These are phyloP conservation scores for Parazoanthus atlanticus DNA, from an alignment of 92 coral and sea anemone genomes.

Conservation along the genomic window DNA sequence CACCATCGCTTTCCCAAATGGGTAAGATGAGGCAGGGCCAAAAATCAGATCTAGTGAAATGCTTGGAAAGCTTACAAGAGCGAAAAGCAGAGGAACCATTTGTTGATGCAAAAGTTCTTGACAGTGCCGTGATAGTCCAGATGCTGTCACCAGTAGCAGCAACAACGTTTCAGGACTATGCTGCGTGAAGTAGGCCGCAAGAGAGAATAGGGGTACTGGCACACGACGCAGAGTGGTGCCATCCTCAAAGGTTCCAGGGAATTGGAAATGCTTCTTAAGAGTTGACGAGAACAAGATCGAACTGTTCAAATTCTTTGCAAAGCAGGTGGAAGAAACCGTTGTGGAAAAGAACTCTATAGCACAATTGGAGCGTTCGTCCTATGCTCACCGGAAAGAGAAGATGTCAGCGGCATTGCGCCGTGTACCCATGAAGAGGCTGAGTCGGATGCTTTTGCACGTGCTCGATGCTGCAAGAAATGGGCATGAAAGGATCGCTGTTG, in stretches of 20 bases:
- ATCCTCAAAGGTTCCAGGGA: background rate
- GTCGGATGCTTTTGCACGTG: background rate
- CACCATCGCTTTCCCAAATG: conserved; percentile 58
- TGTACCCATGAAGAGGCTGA: conserved; percentile 4
- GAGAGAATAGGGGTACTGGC: conserved; percentile 29
- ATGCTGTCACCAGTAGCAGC: conserved; percentile 28
- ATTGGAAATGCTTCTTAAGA: conserved; percentile 24
- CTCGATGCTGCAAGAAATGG: background rate
- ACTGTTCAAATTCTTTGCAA: conserved; percentile 12
- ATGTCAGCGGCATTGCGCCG: background rate
- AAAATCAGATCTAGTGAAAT: conserved; percentile 59
- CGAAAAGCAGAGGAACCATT: background rate
- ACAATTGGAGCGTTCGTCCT: background rate
- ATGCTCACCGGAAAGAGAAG: too few species aligned
- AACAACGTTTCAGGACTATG: conserved; percentile 52
- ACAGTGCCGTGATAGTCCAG: conserved; percentile 68
- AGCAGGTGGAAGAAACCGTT: background rate
- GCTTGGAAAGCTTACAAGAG: conserved; percentile 18
- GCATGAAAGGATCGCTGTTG: background rate
- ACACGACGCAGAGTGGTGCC: background rate
- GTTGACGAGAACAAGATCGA: conserved; percentile 26
- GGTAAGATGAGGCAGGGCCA: conserved; percentile 37
- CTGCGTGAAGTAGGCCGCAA: conserved; percentile 14
- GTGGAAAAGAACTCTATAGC: background rate
- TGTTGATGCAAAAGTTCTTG: conserved; percentile 46